A percentile compares a stretch with the other conserved stretches of the same genome.
These are phyloP conservation scores for Epizoanthus ramosus DNA, from an alignment of 92 coral and sea anemone genomes.

Conservation along the genomic window DNA sequence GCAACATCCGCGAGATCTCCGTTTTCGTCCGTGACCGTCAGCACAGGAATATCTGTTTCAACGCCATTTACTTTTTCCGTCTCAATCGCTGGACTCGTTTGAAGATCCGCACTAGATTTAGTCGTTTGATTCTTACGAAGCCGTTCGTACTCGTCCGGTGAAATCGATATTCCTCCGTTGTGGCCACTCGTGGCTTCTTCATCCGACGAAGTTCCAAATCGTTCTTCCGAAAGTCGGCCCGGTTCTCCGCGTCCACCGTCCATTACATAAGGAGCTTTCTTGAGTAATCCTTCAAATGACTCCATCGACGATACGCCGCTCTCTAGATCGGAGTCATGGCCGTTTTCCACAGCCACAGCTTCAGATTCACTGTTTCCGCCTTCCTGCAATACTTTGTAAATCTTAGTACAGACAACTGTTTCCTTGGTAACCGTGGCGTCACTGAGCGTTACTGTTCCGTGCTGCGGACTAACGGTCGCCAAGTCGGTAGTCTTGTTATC, in stretches of 20 bases:
- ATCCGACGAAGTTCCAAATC: constrained; percentile 17
- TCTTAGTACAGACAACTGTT: not conserved
- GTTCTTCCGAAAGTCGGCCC: constrained; percentile 22
- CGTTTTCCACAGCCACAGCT: constrained; percentile 31
- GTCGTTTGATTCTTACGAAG: constrained; percentile 43
- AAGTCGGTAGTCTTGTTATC: not conserved
- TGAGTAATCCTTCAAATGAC: constrained; percentile 75
- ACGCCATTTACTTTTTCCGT: not conserved
- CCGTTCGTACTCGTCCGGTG: constrained; percentile 72
- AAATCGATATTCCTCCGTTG: constrained; percentile 61
- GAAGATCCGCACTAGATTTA: constrained; percentile 29
- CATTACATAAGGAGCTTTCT: constrained; percentile 46
- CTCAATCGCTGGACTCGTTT: constrained; percentile 11
- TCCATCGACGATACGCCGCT: constrained; percentile 95
- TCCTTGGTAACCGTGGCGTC: constrained; percentile 11
- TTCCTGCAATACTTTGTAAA: not conserved
- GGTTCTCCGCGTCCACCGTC: constrained; percentile 44
- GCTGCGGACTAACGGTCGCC: not conserved
- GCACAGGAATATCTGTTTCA: constrained; percentile 57
- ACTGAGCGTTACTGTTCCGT: not conserved
- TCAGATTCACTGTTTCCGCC: constrained; percentile 1
- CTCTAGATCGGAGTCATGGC: constrained; percentile 75
- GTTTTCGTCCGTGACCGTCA: constrained; percentile 80
- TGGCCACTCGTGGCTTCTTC: constrained; percentile 16
- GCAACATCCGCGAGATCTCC: constrained; percentile 57